Conservation (phyloP, 2,113 vertebrate species). For the Zapus hudsonius region DNA sequence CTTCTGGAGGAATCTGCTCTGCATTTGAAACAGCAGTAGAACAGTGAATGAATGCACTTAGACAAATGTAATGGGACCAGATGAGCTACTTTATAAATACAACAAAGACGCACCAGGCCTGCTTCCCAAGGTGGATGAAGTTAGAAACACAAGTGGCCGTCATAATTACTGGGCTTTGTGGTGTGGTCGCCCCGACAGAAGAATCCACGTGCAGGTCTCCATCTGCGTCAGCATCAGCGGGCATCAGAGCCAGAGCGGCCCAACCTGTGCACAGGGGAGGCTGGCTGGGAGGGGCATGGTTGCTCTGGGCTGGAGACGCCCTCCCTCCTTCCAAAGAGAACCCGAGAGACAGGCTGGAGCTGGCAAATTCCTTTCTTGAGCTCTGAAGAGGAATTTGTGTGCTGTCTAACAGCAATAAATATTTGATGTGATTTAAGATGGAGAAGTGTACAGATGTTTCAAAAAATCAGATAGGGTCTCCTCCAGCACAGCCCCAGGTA, state of each 20-base stretch:
- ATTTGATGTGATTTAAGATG: background rate
- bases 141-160: background rate
- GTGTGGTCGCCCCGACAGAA: background rate
- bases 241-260: background rate
- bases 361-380: background rate
- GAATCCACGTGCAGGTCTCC: background rate
- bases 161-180: background rate
- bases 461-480: background rate
- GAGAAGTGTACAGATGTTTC: background rate
- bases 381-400: background rate
- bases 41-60: background rate
- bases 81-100: background rate
- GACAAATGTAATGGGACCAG: conserved; percentile 32
- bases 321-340: background rate
- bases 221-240: background rate
- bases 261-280: background rate
- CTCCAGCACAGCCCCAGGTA: background rate
- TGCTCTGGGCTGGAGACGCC: background rate
- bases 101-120: background rate
- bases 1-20: background rate
- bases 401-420: background rate
- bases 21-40: background rate
- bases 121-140: background rate
- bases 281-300: background rate
- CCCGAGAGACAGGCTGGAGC: background rate